These are phyloP conservation scores for Cyphomyrus plagiostoma DNA, from an alignment of 2,113 vertebrate genomes.

Conservation along the genomic window DNA sequence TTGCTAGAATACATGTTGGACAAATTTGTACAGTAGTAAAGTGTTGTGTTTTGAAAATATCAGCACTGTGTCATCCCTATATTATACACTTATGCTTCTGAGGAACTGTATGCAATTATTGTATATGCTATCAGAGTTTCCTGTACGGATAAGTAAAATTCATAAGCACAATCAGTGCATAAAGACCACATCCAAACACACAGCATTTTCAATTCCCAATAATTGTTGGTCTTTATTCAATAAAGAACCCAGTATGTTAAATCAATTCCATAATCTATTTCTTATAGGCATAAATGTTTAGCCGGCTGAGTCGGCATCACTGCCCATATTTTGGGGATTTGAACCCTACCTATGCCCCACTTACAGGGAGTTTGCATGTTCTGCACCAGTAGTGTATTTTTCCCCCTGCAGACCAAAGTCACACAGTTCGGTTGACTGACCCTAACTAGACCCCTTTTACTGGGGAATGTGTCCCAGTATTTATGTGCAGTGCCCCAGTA, in stretches of 20 bases:
- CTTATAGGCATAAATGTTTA: background rate
- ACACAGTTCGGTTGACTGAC: background rate
- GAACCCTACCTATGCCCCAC: background rate
- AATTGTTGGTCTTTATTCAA: background rate
- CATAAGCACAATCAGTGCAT: background rate
- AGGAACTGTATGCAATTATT: background rate
- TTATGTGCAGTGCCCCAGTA: no score
- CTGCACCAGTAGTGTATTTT: background rate
- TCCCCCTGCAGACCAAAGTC: background rate
- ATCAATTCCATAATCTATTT: background rate
- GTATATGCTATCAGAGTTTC: background rate
- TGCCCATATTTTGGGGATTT: background rate
- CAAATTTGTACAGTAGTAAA: background rate
- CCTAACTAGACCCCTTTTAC: background rate
- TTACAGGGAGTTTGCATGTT: background rate
- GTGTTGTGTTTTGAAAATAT: background rate
- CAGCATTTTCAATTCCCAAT: background rate
- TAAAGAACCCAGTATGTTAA: background rate
- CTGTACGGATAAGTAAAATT: background rate
- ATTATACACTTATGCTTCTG: background rate
- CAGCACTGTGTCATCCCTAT: background rate
- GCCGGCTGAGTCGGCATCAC: background rate
- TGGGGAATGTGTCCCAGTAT: background rate
- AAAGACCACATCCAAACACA: background rate
- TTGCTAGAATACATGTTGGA: background rate